phyloP scores from a whole-genome alignment of 1,140 invertebrate species.

The Dendroctonus valens region DNA sequence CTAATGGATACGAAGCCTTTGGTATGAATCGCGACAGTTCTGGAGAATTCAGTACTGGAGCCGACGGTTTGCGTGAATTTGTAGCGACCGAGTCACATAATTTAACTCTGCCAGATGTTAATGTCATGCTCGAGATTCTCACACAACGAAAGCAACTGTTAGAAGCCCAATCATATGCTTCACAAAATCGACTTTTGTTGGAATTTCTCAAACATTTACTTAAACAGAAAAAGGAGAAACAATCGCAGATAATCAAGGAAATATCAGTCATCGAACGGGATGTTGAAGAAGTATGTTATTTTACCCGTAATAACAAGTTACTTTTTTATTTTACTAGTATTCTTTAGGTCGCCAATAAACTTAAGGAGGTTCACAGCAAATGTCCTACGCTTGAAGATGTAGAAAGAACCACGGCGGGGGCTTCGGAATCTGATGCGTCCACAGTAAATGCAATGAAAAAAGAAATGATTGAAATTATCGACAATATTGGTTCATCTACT shows the following conservation, averaged over 20 bases:
- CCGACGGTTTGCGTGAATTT: slow-evolving; percentile 63
- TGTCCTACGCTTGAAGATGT: slow-evolving; percentile 52
- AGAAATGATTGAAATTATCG: slow-evolving; percentile 60
- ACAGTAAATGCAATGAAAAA: slow-evolving; percentile 57
- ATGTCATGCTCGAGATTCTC: slow-evolving; percentile 77
- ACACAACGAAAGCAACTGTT: slow-evolving; percentile 75
- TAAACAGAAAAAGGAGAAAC: slow-evolving; percentile 73
- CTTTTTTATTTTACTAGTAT: not conserved
- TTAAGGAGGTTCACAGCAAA: slow-evolving; percentile 67
- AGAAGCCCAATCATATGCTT: slow-evolving; percentile 74
- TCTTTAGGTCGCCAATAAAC: slow-evolving; percentile 59
- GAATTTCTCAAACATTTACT: slow-evolving; percentile 81
- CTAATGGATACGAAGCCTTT: slow-evolving; percentile 58
- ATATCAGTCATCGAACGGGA: slow-evolving; percentile 77
- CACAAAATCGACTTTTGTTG: slow-evolving; percentile 77
- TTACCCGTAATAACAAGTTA: not conserved
- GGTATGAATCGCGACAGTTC: slow-evolving; percentile 51
- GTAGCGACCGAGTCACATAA: slow-evolving; percentile 68
- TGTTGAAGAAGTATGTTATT: slow-evolving; percentile 64
- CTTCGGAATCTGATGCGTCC: slow-evolving; percentile 40
- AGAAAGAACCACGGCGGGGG: slow-evolving; percentile 47
- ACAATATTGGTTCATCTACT: slow-evolving; percentile 53
- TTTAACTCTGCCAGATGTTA: slow-evolving; percentile 76
- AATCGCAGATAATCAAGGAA: slow-evolving; percentile 66
- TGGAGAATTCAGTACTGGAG: slow-evolving; percentile 47